Evolutionary conservation across 2,888 invertebrate genomes (phyloP), one percentile per base, ranked within the genome.

Genomic region (Phlogophora meticulosa): DNA sequence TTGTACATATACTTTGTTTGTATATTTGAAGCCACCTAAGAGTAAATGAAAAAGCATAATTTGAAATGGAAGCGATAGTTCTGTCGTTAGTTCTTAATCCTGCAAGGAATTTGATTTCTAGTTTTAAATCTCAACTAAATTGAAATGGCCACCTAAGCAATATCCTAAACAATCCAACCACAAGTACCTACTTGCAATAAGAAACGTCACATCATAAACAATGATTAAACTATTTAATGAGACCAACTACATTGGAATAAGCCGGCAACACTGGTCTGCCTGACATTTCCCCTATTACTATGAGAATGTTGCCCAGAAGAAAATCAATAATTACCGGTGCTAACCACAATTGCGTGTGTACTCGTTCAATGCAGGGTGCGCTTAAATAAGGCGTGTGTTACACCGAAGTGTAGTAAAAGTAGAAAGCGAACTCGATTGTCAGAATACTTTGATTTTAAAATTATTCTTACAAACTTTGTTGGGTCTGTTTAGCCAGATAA

Each of bases 311-410:
- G 86, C 84, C 83, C 77, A 85, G 85, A 87, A 86, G 88, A 87
- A 87, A 87, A 87, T 89, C 87, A 85, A 88, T 90, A 88, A 88
- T 88, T 89, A 85, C 84, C 78, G 78, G 76, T 72, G 75, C 81
- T 82, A 81, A 84, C 86, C 86, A 88, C 87, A 88, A 86, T 68
- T 86, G 85, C 86, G 82, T 78, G 83, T 85, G 83, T 81, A 78
- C 74, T 76, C 74, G 72, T 57, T 78, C 82, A 80, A 82, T 79
- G 81, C 80, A 80, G 83, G 81, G 82, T 85, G 81, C 81, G 81
- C 78, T 85, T 80, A 81, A 73, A 76, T 78, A 55, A 72, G 53
- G 53, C 32, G 32, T 24, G 49, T 22, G 7, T 86, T 64, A 86
- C 86, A 88, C 86, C 85, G 76, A 55, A 15, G 17, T 15, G 82